Evolutionary conservation across 2,113 vertebrate species (phyloP), one percentile per base, ranked within the genome.

Genomic region (Uria lomvia): DNA sequence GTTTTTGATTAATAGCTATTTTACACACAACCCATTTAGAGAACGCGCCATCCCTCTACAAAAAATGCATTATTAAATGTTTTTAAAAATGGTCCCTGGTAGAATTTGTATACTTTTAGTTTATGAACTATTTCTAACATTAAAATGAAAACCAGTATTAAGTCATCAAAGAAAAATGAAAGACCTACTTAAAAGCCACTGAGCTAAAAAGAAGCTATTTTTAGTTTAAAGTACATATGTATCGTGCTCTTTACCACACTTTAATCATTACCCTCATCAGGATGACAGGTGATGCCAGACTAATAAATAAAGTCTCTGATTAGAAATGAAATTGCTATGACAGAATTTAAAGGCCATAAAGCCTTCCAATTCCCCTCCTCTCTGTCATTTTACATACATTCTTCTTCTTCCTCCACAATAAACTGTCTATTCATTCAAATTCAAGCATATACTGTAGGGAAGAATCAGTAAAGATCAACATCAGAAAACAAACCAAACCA

Each of bases 261-360:
- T 75, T 26, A 90, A 84, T 95, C 50, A 81, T 95, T 93, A 76
- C 47, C 36, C 67, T 94, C 58, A 83, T 88, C 65, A 92, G 81
- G 42, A 65, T 88, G 81, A 67, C 78, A 90, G 75, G 49, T 83
- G 60, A 94, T 90, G 81, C 36, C 79, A 93, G 40, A 45, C 62
- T 86, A 96, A 94, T 88, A 91, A 89, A 90, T 40, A 65, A 85
- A 68, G 15, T 72, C 53, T 81, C 73, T 93, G 66, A 77, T 91
- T 90, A 92, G 60, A 88, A 92, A 76, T 88, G 6, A 77, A 96
- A 81, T 75, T 55, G 49, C n/a, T 83, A 2, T 38, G 86, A 82
- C 91, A 90, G 83, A 73, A 92, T 59, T 49, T 42, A 88, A 94
- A 90, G 74, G 80, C 79, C 72, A 63, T 58, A 56, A 75, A 88